phyloP scores from a whole-genome alignment of 1,140 invertebrate genomes.

The Papilio dardanus region DNA sequence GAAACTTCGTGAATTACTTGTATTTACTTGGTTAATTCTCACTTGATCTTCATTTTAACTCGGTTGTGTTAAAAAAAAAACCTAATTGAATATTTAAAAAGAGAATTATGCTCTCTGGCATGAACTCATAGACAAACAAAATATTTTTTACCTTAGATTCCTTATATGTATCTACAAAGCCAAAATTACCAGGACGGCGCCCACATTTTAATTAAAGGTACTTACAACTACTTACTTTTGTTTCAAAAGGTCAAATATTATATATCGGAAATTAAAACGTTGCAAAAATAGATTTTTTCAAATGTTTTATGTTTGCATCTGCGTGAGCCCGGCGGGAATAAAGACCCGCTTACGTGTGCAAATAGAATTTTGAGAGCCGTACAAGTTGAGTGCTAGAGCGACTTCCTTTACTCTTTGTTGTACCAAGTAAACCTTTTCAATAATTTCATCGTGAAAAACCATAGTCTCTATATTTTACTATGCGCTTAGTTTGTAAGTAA shows the following conservation, averaged over 20 bases:
- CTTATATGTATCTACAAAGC: too few relatives aligned
- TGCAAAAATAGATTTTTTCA: conserved; percentile 29
- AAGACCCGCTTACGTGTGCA: conserved; percentile 30
- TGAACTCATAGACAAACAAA: too few relatives aligned
- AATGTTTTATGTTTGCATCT: conserved; percentile 34
- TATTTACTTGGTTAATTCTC: too few relatives aligned
- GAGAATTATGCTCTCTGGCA: too few relatives aligned
- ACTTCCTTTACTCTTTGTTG: neutral
- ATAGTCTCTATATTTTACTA: too few relatives aligned
- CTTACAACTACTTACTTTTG: neutral
- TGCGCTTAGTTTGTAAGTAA: too few relatives aligned
- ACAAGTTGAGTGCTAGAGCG: neutral
- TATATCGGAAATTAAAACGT: conserved; percentile 1
- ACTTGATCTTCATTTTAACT: too few relatives aligned
- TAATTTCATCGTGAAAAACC: too few relatives aligned
- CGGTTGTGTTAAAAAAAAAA: too few relatives aligned
- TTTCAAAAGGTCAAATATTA: neutral
- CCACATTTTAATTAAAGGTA: neutral
- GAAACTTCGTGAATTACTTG: neutral
- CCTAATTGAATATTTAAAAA: too few relatives aligned
- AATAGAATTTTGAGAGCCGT: conserved; percentile 10
- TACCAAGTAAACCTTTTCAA: neutral
- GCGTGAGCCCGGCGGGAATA: conserved; percentile 23
- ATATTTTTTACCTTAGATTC: too few relatives aligned
- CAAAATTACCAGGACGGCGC: neutral